Percentiles rank a stretch among this genome's conserved stretches.
phyloP scores from a whole-genome alignment of 2,888 invertebrate species.

The Aspidiotus destructor region DNA sequence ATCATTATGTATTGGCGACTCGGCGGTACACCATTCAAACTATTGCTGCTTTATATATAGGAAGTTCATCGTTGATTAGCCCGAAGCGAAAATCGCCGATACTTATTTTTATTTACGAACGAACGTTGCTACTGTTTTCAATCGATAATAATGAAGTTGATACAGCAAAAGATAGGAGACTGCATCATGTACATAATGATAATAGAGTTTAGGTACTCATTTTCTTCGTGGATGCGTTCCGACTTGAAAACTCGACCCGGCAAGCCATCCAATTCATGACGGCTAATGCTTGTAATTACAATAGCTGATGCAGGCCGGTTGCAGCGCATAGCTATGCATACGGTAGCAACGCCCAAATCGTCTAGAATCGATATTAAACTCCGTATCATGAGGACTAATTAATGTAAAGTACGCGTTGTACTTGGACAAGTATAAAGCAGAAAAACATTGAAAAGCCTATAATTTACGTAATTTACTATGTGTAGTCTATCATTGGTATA shows the following conservation, averaged over 20 bases:
- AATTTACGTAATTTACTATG: not conserved
- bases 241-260: constrained; percentile 11
- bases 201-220: not conserved
- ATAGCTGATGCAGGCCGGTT: not conserved
- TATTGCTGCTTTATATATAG: not conserved
- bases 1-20: not conserved
- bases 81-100: constrained; percentile 14
- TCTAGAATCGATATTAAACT: constrained; percentile 28
- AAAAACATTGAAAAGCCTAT: not conserved
- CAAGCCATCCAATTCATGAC: constrained; percentile 8
- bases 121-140: constrained; percentile 20
- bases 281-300: constrained; percentile 20
- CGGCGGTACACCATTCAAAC: constrained; percentile 1
- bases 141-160: constrained; percentile 31
- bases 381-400: constrained; percentile 30
- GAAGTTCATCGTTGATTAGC: constrained; percentile 28
- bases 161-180: not conserved
- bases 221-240: constrained; percentile 8
- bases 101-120: constrained; percentile 22
- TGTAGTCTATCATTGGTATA: not conserved
- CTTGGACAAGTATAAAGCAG: not conserved
- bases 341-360: constrained; percentile 28
- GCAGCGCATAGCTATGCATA: constrained; percentile 2
- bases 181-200: constrained; percentile 13
- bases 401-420: constrained; percentile 23